Conservation (phyloP, 2,113 vertebrate species). For the Ctenomys sociabilis region DNA sequence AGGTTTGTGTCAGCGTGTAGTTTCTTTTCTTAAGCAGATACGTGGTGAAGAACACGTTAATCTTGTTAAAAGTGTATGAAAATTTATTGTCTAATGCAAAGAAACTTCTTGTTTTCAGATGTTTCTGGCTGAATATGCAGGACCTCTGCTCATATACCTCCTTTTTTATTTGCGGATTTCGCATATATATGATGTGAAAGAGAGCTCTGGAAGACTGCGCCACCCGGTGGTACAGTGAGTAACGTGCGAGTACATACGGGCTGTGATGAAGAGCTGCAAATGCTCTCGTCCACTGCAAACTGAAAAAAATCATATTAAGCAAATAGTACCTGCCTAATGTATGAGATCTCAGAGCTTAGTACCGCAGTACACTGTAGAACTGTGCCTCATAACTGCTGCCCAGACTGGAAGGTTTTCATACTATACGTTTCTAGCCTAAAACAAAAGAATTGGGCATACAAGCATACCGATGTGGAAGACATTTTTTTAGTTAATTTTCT, state of each 20-base stretch:
- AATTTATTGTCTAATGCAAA: not conserved
- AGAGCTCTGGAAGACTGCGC: constrained; percentile 79
- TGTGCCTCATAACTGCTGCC: not conserved
- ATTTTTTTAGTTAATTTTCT: not conserved
- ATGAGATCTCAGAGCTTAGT: not conserved
- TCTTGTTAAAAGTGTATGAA: not conserved
- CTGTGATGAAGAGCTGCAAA: not conserved
- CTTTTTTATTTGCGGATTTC: constrained; percentile 88
- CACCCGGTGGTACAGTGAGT: constrained; percentile 90
- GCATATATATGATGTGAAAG: constrained; percentile 85
- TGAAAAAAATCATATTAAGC: not conserved
- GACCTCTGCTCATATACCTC: constrained; percentile 89
- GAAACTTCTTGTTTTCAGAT: constrained; percentile 82
- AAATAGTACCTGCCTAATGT: not conserved
- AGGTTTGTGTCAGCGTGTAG: not conserved
- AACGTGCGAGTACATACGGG: not conserved
- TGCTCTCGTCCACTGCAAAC: not conserved
- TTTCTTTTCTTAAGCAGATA: not conserved
- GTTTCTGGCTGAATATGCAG: constrained; percentile 88
- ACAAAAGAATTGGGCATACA: not conserved
- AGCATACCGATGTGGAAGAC: not conserved
- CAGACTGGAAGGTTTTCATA: not conserved
- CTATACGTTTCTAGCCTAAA: not conserved
- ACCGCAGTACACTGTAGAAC: not conserved
- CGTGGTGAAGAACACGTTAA: not conserved